Evolutionary conservation across 1,140 invertebrate genomes (phyloP).

Genomic region (Neodiprion fabricii): DNA sequence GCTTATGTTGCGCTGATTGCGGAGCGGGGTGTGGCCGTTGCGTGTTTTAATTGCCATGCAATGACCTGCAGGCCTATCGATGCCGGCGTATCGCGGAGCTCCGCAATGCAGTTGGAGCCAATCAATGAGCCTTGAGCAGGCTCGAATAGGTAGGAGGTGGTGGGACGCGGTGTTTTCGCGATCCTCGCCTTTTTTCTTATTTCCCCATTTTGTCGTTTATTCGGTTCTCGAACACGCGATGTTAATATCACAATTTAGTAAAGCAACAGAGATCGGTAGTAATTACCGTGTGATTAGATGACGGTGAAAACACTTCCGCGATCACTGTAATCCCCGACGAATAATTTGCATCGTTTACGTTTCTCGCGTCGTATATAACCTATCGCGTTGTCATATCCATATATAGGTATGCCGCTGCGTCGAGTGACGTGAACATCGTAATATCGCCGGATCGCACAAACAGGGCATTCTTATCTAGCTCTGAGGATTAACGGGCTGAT

Average conservation of each 20-base stretch:
- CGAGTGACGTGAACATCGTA: constrained; percentile 9
- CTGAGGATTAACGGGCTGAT: constrained; percentile 14
- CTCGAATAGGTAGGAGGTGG: neutral
- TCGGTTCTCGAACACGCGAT: too few relatives aligned
- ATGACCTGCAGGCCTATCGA: constrained; percentile 3
- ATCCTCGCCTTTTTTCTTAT: neutral
- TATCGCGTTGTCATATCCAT: neutral
- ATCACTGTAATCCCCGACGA: too few relatives aligned
- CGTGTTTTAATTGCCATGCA: neutral
- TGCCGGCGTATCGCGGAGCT: neutral
- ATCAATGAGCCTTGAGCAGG: neutral
- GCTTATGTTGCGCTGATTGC: too few relatives aligned
- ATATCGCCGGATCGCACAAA: neutral
- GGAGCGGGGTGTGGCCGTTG: neutral
- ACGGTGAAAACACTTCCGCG: too few relatives aligned
- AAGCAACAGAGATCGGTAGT: too few relatives aligned
- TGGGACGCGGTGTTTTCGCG: neutral
- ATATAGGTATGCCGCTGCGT: neutral
- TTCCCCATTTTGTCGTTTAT: too few relatives aligned
- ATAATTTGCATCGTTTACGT: neutral
- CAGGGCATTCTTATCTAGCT: constrained; percentile 2
- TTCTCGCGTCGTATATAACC: neutral
- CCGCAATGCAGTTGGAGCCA: neutral
- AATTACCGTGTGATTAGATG: too few relatives aligned
- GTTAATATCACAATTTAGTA: too few relatives aligned